These are phyloP conservation scores for Tachina lurida DNA, from an alignment of 2,888 invertebrate species.

Conservation along the genomic window DNA sequence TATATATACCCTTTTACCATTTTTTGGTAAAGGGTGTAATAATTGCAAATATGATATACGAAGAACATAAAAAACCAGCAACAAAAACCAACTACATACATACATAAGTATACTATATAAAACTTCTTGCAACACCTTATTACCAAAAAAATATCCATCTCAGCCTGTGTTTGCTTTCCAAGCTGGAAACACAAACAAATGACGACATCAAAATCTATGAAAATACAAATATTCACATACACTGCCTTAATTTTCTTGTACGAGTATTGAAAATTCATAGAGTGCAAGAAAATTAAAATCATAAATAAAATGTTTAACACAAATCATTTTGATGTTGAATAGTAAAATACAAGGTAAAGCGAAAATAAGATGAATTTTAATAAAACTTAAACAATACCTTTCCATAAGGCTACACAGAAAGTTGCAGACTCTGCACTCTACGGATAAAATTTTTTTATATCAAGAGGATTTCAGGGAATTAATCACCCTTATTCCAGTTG, in stretches of 20 bases:
- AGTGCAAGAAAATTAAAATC: slow-evolving; percentile 6
- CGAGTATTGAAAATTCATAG: neutral
- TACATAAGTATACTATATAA: no score
- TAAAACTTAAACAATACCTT: neutral
- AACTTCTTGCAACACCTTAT: slow-evolving; percentile 11
- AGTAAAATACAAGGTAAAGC: neutral
- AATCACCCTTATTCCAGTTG: no score
- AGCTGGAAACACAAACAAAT: slow-evolving; percentile 20
- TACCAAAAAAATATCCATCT: neutral
- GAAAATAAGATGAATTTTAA: slow-evolving; percentile 25
- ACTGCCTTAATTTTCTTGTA: neutral
- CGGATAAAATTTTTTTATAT: no score
- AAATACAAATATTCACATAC: neutral
- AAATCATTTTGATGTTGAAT: slow-evolving; percentile 34
- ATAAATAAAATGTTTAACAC: slow-evolving; percentile 43
- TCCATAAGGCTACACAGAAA: neutral
- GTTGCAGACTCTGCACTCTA: no score
- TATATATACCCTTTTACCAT: no score
- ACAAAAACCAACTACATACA: no score
- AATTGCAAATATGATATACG: no score
- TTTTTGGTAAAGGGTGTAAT: no score
- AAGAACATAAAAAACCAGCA: no score
- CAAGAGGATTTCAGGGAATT: no score
- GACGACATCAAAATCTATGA: slow-evolving; percentile 20
- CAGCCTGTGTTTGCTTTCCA: slow-evolving; percentile 15